These are phyloP conservation scores for Oligia strigilis DNA, from an alignment of 2,888 invertebrate species.

Conservation along the genomic window DNA sequence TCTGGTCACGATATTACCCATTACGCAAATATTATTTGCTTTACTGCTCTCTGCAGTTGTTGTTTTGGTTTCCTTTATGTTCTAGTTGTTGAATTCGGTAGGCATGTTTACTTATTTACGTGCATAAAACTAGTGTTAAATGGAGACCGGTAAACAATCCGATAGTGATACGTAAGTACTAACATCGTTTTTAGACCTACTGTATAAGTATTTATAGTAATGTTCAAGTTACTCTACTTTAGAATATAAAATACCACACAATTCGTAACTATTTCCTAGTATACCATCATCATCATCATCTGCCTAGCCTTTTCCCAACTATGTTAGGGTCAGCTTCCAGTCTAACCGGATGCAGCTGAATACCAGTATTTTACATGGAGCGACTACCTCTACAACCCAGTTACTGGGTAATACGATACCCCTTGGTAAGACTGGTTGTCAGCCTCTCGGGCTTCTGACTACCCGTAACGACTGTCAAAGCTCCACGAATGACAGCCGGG, in stretches of 20 bases:
- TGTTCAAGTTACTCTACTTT: neutral
- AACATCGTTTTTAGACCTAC: neutral
- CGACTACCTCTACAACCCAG: too few relatives aligned
- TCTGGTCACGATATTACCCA: conserved; percentile 35
- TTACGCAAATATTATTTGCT: conserved; percentile 38
- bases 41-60: conserved; percentile 3
- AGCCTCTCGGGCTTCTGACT: too few relatives aligned
- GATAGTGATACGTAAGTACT: neutral
- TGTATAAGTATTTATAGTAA: neutral
- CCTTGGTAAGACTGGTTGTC: too few relatives aligned
- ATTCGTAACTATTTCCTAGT: neutral
- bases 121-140: neutral
- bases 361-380: too few relatives aligned
- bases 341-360: too few relatives aligned
- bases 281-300: neutral
- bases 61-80: conserved; percentile 10
- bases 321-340: too few relatives aligned
- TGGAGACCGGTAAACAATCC: neutral
- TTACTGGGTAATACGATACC: too few relatives aligned
- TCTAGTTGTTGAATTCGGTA: neutral
- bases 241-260: neutral
- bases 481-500: too few relatives aligned
- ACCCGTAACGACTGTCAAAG: too few relatives aligned
- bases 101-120: neutral
- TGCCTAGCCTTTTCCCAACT: too few relatives aligned